Percentiles rank a stretch among this genome's conserved stretches.
Evolutionary conservation across 2,888 invertebrate genomes (phyloP).

Genomic region (Caenorhabditis imperialis): DNA sequence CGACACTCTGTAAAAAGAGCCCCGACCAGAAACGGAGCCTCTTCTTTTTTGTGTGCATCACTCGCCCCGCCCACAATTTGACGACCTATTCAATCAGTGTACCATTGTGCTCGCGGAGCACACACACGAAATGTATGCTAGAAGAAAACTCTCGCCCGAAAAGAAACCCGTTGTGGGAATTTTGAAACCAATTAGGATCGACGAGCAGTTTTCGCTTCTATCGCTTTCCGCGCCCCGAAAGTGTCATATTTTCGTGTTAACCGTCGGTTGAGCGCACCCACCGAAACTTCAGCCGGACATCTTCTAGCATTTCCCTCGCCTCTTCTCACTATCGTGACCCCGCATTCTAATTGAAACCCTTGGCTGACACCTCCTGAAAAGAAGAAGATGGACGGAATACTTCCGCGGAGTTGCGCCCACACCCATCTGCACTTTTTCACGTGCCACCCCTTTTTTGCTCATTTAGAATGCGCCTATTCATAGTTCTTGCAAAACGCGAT

Average conservation of each 20-base stretch:
- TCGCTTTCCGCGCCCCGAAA: conserved; percentile 30
- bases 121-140: conserved; percentile 3
- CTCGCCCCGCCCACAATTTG: conserved; percentile 15
- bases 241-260: conserved; percentile 55
- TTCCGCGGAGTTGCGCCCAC: conserved; percentile 21
- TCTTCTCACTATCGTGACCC: no score
- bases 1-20: conserved; percentile 12
- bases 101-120: conserved; percentile 22
- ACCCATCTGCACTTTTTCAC: conserved; percentile 12
- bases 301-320: conserved; percentile 16
- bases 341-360: no score
- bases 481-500: conserved; percentile 31
- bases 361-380: conserved; percentile 23
- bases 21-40: conserved; percentile 1
- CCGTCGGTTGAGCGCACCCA: conserved; percentile 46
- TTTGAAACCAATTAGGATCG: conserved; percentile 52
- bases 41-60: conserved; percentile 1
- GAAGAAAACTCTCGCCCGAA: conserved; percentile 14
- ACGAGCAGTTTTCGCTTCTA: conserved; percentile 18
- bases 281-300: conserved; percentile 35
- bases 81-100: conserved; percentile 51
- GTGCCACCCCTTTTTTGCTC: no score
- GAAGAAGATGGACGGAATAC: conserved; percentile 14
- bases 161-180: no score
- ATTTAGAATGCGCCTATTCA: no score